phyloP scores from a whole-genome alignment of 30 jellyfish, hydroid and myxozoan genomes.

The Aurelia sp. region DNA sequence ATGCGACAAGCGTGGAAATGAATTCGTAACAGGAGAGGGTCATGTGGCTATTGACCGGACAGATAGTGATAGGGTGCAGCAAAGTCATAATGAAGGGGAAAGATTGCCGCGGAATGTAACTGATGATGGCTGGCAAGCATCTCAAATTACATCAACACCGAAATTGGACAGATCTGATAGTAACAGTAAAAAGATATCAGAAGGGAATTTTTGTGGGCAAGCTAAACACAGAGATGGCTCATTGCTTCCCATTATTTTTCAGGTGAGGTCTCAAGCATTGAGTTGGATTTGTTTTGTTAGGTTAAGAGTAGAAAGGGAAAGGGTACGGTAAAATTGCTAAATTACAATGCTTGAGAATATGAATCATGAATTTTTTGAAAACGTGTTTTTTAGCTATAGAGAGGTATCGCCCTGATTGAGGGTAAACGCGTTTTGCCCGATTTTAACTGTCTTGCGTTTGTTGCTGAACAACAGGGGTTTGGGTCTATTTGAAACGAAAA shows the following conservation, averaged over 20 bases:
- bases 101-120: neutral
- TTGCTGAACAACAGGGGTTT: no score
- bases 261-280: constrained; percentile 52
- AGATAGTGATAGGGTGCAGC: neutral
- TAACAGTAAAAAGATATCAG: constrained; percentile 47
- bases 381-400: no score
- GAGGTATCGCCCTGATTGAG: no score
- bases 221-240: constrained; percentile 90
- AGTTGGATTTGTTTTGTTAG: no score
- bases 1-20: constrained; percentile 26
- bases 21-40: constrained; percentile 38
- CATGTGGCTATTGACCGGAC: constrained; percentile 22
- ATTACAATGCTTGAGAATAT: no score
- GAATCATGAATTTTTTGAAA: no score
- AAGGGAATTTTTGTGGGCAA: constrained; percentile 89
- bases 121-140: constrained; percentile 18
- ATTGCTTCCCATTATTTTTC: constrained; percentile 83
- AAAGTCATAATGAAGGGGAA: neutral
- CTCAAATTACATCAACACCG: constrained; percentile 58
- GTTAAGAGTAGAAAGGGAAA: no score
- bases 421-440: no score
- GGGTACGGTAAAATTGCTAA: no score
- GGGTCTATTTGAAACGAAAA: no score
- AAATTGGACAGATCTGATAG: constrained; percentile 57
- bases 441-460: no score